These are phyloP conservation scores for Drosophila navojoa DNA, from an alignment of 1,140 invertebrate species.

Conservation along the genomic window DNA sequence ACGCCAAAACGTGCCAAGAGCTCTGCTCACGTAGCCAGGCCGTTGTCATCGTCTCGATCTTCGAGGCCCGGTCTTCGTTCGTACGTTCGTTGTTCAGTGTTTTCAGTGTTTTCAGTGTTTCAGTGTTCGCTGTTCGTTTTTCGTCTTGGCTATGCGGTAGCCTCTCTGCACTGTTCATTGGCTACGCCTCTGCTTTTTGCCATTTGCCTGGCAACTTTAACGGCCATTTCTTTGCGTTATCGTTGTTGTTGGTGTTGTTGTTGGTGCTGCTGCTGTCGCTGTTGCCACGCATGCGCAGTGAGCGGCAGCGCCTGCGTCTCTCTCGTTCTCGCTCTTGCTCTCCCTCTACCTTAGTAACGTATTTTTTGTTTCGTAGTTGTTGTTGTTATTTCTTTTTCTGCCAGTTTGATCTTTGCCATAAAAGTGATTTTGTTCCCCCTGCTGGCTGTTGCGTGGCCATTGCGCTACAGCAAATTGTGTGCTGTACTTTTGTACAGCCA, in stretches of 20 bases:
- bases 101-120: no score
- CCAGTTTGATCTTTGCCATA: slow-evolving; percentile 80
- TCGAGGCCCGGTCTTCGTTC: background rate
- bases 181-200: slow-evolving; percentile 76
- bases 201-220: slow-evolving; percentile 79
- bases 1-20: slow-evolving; percentile 71
- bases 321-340: slow-evolving; percentile 8
- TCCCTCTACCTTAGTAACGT: slow-evolving; percentile 72
- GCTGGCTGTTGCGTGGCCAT: slow-evolving; percentile 70
- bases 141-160: slow-evolving; percentile 33
- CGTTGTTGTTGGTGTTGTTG: slow-evolving; percentile 18
- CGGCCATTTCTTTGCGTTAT: slow-evolving; percentile 71
- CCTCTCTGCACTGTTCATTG: slow-evolving; percentile 42
- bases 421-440: slow-evolving; percentile 76
- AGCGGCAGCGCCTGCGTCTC: slow-evolving; percentile 39
- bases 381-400: slow-evolving; percentile 51
- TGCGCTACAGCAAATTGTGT: slow-evolving; percentile 73
- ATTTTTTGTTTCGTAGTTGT: slow-evolving; percentile 51
- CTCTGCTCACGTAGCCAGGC: slow-evolving; percentile 58
- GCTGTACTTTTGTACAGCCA: slow-evolving; percentile 69
- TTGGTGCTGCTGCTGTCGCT: slow-evolving; percentile 33
- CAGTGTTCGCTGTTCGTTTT: slow-evolving; percentile 6
- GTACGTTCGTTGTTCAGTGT: background rate
- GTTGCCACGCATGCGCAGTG: slow-evolving; percentile 70
- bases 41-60: slow-evolving; percentile 30